These are phyloP conservation scores for Hoplodrina blanda DNA, from an alignment of 2,888 invertebrate species.

Conservation along the genomic window DNA sequence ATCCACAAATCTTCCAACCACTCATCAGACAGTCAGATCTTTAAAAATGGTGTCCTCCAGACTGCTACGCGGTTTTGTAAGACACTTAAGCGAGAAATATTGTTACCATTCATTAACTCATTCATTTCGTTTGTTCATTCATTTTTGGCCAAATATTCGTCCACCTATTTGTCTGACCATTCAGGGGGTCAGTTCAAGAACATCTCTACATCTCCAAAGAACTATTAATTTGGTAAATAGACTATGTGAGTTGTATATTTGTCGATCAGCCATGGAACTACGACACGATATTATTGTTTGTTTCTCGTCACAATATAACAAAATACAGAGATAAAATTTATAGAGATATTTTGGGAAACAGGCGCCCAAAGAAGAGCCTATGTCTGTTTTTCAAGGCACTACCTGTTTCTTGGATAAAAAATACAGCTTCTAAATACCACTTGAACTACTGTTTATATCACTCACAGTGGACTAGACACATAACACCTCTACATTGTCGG, in stretches of 20 bases:
- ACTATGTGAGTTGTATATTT: neutral
- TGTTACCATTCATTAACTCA: neutral
- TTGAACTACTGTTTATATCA: conserved; percentile 29
- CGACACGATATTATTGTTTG: too few species aligned
- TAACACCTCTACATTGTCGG: conserved; percentile 52
- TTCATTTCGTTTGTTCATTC: too few species aligned
- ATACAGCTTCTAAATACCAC: neutral
- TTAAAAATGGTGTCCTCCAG: neutral
- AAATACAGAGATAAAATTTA: too few species aligned
- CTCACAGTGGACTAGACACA: conserved; percentile 23
- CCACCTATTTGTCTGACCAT: neutral
- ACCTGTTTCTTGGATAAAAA: neutral
- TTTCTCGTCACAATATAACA: too few species aligned
- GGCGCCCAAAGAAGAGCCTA: too few species aligned
- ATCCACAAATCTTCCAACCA: too few species aligned
- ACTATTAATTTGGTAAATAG: neutral
- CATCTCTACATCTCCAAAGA: neutral
- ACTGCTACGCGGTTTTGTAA: neutral
- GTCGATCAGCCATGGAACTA: too few species aligned
- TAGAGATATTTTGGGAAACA: too few species aligned
- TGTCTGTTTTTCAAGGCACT: too few species aligned
- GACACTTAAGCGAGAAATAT: neutral
- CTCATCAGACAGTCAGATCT: too few species aligned
- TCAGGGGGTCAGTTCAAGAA: neutral
- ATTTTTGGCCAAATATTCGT: too few species aligned